Conservation (phyloP, 2,113 vertebrate species). For the Pteruthius melanotis region DNA sequence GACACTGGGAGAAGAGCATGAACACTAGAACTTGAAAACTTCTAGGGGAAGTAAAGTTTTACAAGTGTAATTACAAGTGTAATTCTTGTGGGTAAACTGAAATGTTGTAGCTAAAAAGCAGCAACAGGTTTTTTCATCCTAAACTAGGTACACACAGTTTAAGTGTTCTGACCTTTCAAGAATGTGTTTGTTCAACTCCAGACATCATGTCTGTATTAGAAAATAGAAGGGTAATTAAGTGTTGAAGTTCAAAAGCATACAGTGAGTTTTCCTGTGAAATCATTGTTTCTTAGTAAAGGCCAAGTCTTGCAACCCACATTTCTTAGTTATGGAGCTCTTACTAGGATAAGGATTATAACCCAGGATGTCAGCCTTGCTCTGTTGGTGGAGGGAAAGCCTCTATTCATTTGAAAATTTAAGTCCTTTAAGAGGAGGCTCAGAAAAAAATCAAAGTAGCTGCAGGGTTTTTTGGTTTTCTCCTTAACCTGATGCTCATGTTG, state of each 20-base stretch:
- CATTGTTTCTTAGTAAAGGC: not conserved
- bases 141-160: not conserved
- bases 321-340: not conserved
- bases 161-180: conserved; percentile 41
- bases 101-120: conserved; percentile 30
- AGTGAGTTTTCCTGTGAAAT: not conserved
- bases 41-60: conserved; percentile 34
- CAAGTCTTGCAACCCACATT: not conserved
- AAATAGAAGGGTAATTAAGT: not conserved
- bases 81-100: conserved; percentile 49
- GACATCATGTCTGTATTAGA: not conserved
- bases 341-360: not conserved
- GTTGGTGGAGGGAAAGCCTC: not conserved
- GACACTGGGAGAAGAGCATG: not conserved
- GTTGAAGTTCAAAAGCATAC: not conserved
- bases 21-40: not conserved
- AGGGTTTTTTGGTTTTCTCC: not conserved
- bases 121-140: conserved; percentile 10
- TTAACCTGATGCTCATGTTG: not conserved
- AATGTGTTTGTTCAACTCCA: conserved; percentile 16
- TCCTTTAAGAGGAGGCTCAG: not conserved
- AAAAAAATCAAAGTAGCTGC: not conserved
- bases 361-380: not conserved
- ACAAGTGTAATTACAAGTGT: too few species aligned
- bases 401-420: not conserved